Evolutionary conservation across 1,140 invertebrate genomes (phyloP), one percentile per base, ranked within the genome.

Genomic region (Ditylenchus dipsaci): DNA sequence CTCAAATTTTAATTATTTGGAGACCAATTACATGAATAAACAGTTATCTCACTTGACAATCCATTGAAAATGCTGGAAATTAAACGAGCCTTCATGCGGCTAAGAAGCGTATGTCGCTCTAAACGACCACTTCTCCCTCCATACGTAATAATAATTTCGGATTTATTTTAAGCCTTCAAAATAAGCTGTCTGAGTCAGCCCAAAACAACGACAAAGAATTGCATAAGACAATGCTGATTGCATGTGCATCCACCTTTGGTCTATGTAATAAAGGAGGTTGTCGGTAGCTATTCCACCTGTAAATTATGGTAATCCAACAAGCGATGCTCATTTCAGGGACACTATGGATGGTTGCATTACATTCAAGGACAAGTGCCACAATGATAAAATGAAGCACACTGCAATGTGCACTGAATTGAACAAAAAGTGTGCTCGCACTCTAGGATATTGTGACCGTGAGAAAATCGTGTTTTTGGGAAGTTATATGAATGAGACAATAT

Each of bases 181-280:
- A 53, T 53, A 45, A 45, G 19, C 63, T 47, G 59, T 53, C 21
- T 38, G 58, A 5, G 1, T 15, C 29, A 49, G 33, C 13, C 61
- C 23, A 23, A 45, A 17, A 29, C 11, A 63, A 27, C n/a, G 29
- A 3, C 29, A 17, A 27, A 29, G 27, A 21, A 19, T 23, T 45
- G 23, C 13, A 59, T 0, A 17, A 33, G 13, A 30, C 33, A 58
- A 68, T 68, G 67, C 8, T 29, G 15, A 63, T 33, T 17, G 23
- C 67, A 1, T 68, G 67, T 49, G 62, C 67, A 27, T 38, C 67
- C 26, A 67, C 33, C 15, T 68, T 61, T 42, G 67, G 67, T 26
- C 38, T 45, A 8, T 68, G 67, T 42, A 21, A 59, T 17, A 9
- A 11, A 33, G 67, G 67, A 5, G 27, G 30, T 15, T 68, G 67